A percentile compares a stretch with the other conserved stretches of the same genome.
Conservation (phyloP, 2,888 invertebrate species). For the Autographa pulchrina region DNA sequence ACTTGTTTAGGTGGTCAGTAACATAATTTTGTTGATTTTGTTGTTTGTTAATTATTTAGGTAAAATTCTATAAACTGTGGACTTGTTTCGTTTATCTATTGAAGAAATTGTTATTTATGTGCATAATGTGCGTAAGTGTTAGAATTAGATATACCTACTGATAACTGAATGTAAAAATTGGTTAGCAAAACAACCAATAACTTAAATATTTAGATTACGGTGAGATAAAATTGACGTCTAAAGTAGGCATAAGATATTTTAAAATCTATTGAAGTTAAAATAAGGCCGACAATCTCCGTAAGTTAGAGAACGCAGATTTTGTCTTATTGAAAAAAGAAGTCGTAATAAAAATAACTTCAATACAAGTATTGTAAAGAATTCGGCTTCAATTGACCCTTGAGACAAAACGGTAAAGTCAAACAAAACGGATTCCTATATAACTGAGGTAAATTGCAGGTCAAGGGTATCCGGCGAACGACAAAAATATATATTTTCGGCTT, state of each 20-base stretch:
- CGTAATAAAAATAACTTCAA: slow-evolving; percentile 13
- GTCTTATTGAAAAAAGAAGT: not conserved
- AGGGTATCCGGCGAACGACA: slow-evolving; percentile 15
- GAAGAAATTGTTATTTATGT: not conserved
- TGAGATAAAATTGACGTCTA: too few species aligned
- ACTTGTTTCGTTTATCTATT: not conserved
- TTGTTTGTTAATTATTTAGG: too few species aligned
- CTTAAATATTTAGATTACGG: too few species aligned
- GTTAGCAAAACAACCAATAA: too few species aligned
- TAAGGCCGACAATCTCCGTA: not conserved
- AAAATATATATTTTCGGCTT: slow-evolving; percentile 23
- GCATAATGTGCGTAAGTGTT: too few species aligned
- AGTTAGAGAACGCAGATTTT: not conserved
- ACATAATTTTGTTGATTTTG: not conserved
- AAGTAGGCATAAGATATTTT: too few species aligned
- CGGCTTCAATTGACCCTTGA: slow-evolving; percentile 18
- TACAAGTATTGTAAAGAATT: slow-evolving; percentile 28
- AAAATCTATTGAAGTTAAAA: too few species aligned
- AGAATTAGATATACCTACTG: too few species aligned
- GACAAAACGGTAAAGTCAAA: slow-evolving; percentile 18
- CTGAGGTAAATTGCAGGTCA: slow-evolving; percentile 21
- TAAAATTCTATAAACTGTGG: too few species aligned
- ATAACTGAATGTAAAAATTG: too few species aligned
- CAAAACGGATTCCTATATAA: slow-evolving; percentile 31
- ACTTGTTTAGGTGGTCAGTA: not conserved